Evolutionary conservation across 2,113 vertebrate species (phyloP).

Genomic region (Hemibagrus wyckioides): DNA sequence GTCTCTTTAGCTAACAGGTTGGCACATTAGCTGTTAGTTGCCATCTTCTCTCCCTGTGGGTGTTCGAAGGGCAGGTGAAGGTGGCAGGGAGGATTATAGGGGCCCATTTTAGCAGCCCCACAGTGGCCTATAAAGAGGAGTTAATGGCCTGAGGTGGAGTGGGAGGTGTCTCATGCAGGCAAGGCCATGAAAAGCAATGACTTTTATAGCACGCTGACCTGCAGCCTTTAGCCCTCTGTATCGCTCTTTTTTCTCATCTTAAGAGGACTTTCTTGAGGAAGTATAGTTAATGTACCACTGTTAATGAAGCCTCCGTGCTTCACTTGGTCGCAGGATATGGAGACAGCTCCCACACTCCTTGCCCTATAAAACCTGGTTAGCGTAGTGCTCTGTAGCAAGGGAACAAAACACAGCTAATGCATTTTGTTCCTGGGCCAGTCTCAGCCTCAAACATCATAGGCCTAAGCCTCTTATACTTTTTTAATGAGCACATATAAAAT

Average conservation of each 20-base stretch:
- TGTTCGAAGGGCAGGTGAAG: conserved; percentile 71
- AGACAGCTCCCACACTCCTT: conserved; percentile 49
- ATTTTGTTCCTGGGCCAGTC: neutral
- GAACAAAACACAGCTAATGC: neutral
- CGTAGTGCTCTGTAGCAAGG: conserved; percentile 14
- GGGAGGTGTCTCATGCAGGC: conserved; percentile 70
- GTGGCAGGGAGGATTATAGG: conserved; percentile 71
- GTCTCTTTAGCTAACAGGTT: conserved; percentile 31
- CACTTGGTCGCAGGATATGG: conserved; percentile 44
- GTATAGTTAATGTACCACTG: conserved; percentile 76
- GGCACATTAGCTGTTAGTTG: conserved; percentile 36
- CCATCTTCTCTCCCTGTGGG: conserved; percentile 58
- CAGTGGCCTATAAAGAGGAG: conserved; percentile 70
- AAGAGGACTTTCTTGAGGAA: conserved; percentile 62
- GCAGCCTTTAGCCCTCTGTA: conserved; percentile 59
- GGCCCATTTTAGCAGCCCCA: conserved; percentile 65
- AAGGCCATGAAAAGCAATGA: conserved; percentile 72
- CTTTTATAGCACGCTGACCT: conserved; percentile 77
- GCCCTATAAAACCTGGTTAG: conserved; percentile 54
- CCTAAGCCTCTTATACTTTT: neutral
- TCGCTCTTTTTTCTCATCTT: conserved; percentile 53
- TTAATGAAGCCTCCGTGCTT: conserved; percentile 71
- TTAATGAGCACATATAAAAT: neutral
- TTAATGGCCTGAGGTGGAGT: conserved; percentile 75
- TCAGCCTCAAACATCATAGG: neutral